phyloP scores from a whole-genome alignment of 2,797 vertebrate species.

The Takifugu rubripes region DNA sequence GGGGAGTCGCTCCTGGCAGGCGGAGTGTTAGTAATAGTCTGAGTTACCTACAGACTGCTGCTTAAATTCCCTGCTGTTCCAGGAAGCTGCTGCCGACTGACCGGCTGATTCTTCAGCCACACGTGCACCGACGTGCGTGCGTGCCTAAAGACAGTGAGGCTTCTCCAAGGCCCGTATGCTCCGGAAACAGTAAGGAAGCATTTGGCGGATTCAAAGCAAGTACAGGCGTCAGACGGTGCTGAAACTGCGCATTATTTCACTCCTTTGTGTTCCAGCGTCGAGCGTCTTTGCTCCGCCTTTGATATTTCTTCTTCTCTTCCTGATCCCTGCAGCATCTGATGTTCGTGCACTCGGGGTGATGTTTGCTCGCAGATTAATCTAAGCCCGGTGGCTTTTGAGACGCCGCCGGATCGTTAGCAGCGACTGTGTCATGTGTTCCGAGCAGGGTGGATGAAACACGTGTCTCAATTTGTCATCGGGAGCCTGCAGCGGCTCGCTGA shows the following conservation, averaged over 20 bases:
- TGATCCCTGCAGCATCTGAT: slow-evolving; percentile 30
- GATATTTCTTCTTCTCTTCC: background rate
- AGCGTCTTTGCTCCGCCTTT: background rate
- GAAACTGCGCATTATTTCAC: slow-evolving; percentile 24
- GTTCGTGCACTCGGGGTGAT: slow-evolving; percentile 39
- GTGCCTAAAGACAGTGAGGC: slow-evolving; percentile 29
- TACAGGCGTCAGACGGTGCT: slow-evolving; percentile 18
- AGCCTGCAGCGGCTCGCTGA: slow-evolving; percentile 49
- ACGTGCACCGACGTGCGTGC: background rate
- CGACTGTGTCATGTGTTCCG: slow-evolving; percentile 54
- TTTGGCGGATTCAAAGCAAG: slow-evolving; percentile 24
- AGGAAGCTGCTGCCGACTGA: slow-evolving; percentile 35
- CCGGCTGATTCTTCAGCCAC: slow-evolving; percentile 37
- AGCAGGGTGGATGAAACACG: slow-evolving; percentile 53
- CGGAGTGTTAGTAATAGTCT: slow-evolving; percentile 56
- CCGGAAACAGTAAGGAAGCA: slow-evolving; percentile 14
- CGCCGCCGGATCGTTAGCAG: slow-evolving; percentile 50
- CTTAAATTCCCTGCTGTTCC: slow-evolving; percentile 40
- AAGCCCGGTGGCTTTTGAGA: slow-evolving; percentile 54
- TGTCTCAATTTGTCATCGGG: slow-evolving; percentile 61
- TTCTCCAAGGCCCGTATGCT: slow-evolving; percentile 1
- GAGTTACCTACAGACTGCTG: slow-evolving; percentile 61
- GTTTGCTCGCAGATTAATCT: slow-evolving; percentile 61
- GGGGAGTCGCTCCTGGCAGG: slow-evolving; percentile 47
- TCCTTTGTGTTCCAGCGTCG: slow-evolving; percentile 33